Evolutionary conservation across 2,113 vertebrate genomes (phyloP).

Genomic region (Epinephelus lanceolatus): DNA sequence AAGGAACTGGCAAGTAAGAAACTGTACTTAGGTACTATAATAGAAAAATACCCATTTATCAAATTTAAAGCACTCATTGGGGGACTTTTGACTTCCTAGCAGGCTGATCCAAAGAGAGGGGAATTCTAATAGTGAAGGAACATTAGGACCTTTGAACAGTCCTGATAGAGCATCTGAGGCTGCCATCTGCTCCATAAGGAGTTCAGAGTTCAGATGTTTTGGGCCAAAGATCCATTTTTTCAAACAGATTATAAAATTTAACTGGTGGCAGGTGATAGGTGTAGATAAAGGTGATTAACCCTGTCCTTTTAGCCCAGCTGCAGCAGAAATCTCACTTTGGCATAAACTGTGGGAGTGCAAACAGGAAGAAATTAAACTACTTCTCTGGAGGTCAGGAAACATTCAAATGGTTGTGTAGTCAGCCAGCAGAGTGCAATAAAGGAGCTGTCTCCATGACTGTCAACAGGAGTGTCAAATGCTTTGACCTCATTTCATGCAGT

Average conservation of each 20-base stretch:
- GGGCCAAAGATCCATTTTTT: too few relatives aligned
- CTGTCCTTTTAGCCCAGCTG: too few relatives aligned
- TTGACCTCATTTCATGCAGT: neutral
- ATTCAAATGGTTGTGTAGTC: neutral
- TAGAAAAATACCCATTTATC: neutral
- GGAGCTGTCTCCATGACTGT: neutral
- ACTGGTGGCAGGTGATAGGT: neutral
- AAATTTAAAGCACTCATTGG: neutral
- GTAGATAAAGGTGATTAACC: neutral
- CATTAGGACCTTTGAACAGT: too few relatives aligned
- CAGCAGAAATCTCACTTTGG: neutral
- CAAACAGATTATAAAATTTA: neutral
- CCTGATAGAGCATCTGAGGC: neutral
- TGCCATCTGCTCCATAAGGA: too few relatives aligned
- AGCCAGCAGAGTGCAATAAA: neutral
- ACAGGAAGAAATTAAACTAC: neutral
- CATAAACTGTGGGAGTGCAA: neutral
- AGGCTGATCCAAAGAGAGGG: neutral
- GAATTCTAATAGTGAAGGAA: too few relatives aligned
- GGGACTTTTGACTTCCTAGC: neutral
- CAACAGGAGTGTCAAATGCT: neutral
- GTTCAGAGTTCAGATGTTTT: too few relatives aligned
- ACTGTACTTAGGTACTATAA: neutral
- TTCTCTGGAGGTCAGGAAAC: neutral
- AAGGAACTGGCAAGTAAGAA: neutral